These are phyloP conservation scores for Keiferia lycopersicella DNA, from an alignment of 2,888 invertebrate genomes.

Conservation along the genomic window DNA sequence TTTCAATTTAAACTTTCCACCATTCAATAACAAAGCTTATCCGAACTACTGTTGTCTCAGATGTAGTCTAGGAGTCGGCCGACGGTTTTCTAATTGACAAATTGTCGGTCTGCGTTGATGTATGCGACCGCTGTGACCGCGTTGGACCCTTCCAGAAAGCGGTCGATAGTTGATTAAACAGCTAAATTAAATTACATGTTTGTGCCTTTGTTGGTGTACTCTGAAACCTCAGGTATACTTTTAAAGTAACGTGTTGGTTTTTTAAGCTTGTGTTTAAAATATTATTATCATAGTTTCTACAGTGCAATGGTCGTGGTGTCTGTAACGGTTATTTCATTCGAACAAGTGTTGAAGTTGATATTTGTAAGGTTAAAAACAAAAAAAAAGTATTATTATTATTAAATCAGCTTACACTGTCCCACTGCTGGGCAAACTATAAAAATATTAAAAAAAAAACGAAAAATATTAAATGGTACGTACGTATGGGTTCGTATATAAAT, in stretches of 20 bases:
- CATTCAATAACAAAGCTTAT: constrained; percentile 15
- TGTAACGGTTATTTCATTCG: too few species aligned
- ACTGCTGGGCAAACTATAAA: too few species aligned
- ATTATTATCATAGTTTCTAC: too few species aligned
- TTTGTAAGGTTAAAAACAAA: too few species aligned
- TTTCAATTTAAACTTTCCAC: not conserved
- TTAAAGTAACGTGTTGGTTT: not conserved
- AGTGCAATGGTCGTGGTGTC: too few species aligned
- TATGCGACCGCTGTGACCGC: constrained; percentile 25
- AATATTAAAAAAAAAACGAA: too few species aligned
- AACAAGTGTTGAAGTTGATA: too few species aligned
- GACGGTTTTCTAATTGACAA: constrained; percentile 37
- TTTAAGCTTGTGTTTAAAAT: not conserved
- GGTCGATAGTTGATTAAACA: constrained; percentile 11
- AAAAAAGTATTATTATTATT: too few species aligned
- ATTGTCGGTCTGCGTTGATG: constrained; percentile 32
- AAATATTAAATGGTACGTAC: too few species aligned
- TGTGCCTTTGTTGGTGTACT: constrained; percentile 8
- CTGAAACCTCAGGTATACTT: not conserved
- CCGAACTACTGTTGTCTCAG: constrained; percentile 33
- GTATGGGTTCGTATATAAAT: too few species aligned
- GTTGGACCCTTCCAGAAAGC: constrained; percentile 17
- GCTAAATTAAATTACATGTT: constrained; percentile 17
- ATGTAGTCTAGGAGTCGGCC: constrained; percentile 29
- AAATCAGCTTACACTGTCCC: too few species aligned